phyloP scores from a whole-genome alignment of 92 coral and sea anemone species.

The Palythoa caribaeorum region DNA sequence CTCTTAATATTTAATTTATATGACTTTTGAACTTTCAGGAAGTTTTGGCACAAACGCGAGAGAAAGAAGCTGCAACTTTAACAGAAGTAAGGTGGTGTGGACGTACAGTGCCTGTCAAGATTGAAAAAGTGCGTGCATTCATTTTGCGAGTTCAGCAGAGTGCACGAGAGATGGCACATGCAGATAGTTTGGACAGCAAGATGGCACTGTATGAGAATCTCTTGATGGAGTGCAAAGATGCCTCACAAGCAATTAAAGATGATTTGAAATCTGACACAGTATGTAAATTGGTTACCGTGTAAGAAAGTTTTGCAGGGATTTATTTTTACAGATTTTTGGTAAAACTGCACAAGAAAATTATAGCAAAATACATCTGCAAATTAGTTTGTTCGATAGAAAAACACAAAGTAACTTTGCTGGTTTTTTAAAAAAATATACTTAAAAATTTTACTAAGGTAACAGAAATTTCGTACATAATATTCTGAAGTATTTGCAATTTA shows the following conservation, averaged over 20 bases:
- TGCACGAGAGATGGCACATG: constrained; percentile 87
- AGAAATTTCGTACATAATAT: too few species aligned
- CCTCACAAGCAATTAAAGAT: constrained; percentile 92
- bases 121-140: constrained; percentile 94
- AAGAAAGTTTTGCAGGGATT: too few species aligned
- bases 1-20: background rate
- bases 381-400: too few species aligned
- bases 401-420: too few species aligned
- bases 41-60: constrained; percentile 96
- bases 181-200: constrained; percentile 88
- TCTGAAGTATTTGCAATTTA: background rate
- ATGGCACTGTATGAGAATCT: constrained; percentile 92
- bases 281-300: constrained; percentile 28
- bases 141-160: constrained; percentile 93
- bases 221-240: constrained; percentile 99
- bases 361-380: too few species aligned
- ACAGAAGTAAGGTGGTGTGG: constrained; percentile 97
- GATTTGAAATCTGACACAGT: constrained; percentile 94
- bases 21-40: constrained; percentile 61
- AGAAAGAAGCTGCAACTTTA: constrained; percentile 93
- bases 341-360: too few species aligned
- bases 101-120: constrained; percentile 90
- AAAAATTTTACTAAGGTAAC: too few species aligned
- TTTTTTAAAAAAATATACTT: too few species aligned
- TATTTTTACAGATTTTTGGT: too few species aligned